These are phyloP conservation scores for Rafetus swinhoei DNA, from an alignment of 2,113 vertebrate species.

Conservation along the genomic window DNA sequence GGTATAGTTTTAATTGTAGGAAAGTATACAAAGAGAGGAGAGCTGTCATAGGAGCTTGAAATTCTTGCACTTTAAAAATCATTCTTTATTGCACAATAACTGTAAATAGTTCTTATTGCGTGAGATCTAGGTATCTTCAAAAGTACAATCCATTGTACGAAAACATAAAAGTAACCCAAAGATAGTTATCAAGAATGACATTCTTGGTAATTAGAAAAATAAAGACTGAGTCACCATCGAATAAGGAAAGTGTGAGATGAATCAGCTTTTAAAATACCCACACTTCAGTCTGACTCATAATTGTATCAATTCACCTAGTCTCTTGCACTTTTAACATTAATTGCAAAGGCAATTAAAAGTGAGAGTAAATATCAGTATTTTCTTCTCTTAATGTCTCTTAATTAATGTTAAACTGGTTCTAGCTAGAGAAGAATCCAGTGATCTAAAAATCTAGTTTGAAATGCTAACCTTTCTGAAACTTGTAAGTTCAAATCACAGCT, in stretches of 20 bases:
- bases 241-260: conserved; percentile 58
- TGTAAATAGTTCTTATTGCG: background rate
- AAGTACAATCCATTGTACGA: background rate
- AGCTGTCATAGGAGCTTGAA: background rate
- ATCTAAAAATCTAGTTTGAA: background rate
- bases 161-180: background rate
- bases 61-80: background rate
- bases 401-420: conserved; percentile 16
- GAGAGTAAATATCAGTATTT: background rate
- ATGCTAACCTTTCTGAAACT: background rate
- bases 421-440: background rate
- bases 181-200: background rate
- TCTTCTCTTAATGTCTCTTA: background rate
- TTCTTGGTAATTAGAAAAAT: conserved; percentile 49
- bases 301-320: conserved; percentile 48
- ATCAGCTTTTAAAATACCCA: conserved; percentile 27
- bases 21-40: background rate
- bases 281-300: conserved; percentile 51
- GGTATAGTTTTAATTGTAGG: background rate
- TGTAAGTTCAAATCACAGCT: background rate
- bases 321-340: conserved; percentile 39
- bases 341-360: background rate
- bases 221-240: conserved; percentile 32
- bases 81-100: background rate
- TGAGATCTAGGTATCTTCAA: background rate